phyloP scores from a whole-genome alignment of 30 jellyfish, hydroid and myxozoan species.

The Turritopsis rubra region DNA sequence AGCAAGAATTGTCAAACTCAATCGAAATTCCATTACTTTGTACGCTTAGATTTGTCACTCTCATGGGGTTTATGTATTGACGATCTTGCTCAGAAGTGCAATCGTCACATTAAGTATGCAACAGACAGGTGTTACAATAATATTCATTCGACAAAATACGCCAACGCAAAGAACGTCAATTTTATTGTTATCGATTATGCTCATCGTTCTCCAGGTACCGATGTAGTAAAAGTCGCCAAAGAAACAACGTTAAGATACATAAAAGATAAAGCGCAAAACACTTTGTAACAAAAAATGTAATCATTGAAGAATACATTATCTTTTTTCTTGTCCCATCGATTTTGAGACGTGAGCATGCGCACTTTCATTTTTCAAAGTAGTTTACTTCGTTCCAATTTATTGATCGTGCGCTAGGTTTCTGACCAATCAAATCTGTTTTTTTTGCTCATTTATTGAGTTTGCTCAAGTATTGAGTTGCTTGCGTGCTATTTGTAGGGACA shows the following conservation, averaged over 20 bases:
- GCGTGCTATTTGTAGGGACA: too few species aligned
- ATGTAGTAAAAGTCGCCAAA: constrained; percentile 37
- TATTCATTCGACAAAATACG: background rate
- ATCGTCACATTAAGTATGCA: constrained; percentile 18
- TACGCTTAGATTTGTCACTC: constrained; percentile 45
- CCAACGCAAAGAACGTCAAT: constrained; percentile 28
- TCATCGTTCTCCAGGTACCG: constrained; percentile 25
- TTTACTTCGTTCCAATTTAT: too few species aligned
- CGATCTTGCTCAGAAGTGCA: constrained; percentile 51
- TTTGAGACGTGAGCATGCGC: too few species aligned
- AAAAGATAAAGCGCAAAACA: background rate
- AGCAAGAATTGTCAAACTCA: constrained; percentile 30
- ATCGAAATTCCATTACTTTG: constrained; percentile 28
- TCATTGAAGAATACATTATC: background rate
- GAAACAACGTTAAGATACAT: background rate
- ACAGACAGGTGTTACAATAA: constrained; percentile 28
- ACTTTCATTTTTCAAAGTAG: too few species aligned
- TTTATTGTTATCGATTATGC: constrained; percentile 54
- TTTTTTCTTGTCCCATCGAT: too few species aligned
- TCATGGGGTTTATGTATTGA: constrained; percentile 47
- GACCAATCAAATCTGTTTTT: too few species aligned
- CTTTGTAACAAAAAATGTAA: background rate
- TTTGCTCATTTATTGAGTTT: too few species aligned
- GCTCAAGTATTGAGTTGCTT: too few species aligned
- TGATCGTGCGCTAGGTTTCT: too few species aligned